Conservation (phyloP, 1,140 invertebrate species). For the Nomia melanderi region DNA sequence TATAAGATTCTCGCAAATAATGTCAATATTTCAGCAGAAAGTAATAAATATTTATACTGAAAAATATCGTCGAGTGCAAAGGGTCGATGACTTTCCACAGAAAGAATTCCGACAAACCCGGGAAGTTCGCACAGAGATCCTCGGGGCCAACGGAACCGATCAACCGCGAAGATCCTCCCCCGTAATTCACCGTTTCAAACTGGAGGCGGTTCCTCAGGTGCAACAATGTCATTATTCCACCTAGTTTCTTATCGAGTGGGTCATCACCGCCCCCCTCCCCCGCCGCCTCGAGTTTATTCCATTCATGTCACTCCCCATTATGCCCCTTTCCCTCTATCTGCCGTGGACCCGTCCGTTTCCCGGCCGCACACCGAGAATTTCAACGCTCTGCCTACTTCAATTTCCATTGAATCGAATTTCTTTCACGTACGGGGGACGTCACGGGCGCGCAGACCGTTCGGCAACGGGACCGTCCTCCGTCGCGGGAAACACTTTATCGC, state of each 20-base stretch:
- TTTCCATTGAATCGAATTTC: conserved; percentile 63
- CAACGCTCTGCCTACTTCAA: conserved; percentile 50
- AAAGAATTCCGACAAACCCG: too few species aligned
- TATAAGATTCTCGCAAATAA: too few species aligned
- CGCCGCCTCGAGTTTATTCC: conserved; percentile 34
- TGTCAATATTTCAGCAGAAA: too few species aligned
- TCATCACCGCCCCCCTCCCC: conserved; percentile 42
- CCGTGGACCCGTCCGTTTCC: not conserved
- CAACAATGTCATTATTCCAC: conserved; percentile 61
- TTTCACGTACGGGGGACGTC: conserved; percentile 37
- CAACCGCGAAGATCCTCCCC: too few species aligned
- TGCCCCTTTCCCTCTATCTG: conserved; percentile 1
- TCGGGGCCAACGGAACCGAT: too few species aligned
- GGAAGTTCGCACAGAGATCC: too few species aligned
- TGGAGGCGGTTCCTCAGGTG: conserved; percentile 27
- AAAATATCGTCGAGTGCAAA: too few species aligned
- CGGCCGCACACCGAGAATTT: conserved; percentile 40
- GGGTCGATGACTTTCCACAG: too few species aligned
- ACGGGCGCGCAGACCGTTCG: not conserved
- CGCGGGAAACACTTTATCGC: not conserved
- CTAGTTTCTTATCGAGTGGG: conserved; percentile 63
- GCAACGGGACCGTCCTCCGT: not conserved
- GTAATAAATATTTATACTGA: too few species aligned
- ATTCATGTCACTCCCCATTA: conserved; percentile 54
- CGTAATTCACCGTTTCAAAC: not conserved